Conservation (phyloP, 2,888 invertebrate species). For the Melipona bicolor region DNA sequence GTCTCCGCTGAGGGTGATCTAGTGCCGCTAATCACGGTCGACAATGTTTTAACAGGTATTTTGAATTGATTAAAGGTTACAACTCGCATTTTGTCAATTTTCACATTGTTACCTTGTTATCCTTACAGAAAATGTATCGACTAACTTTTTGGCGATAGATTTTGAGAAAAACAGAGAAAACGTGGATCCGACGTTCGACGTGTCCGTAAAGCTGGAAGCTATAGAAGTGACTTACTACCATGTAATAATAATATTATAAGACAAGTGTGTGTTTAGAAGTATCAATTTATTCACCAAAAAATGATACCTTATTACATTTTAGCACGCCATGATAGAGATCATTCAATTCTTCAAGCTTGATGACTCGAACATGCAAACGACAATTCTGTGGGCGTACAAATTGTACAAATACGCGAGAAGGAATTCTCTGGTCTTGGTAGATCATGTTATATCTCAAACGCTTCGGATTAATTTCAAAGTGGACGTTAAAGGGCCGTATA, state of each 20-base stretch:
- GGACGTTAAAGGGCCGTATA: conserved; percentile 90
- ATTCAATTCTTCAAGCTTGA: conserved; percentile 89
- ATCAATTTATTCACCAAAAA: neutral
- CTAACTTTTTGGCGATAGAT: conserved; percentile 90
- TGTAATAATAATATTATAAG: conserved; percentile 83
- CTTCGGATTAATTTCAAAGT: conserved; percentile 89
- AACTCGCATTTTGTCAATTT: neutral
- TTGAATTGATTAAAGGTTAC: neutral
- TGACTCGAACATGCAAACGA: conserved; percentile 84
- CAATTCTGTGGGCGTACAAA: conserved; percentile 78
- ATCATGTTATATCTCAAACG: conserved; percentile 85
- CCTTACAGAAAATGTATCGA: conserved; percentile 86
- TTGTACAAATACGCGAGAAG: conserved; percentile 79
- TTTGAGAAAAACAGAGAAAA: conserved; percentile 89
- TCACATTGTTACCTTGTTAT: neutral
- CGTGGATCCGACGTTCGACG: conserved; percentile 88
- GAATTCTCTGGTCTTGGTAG: conserved; percentile 83
- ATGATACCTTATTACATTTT: conserved; percentile 72
- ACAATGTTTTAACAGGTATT: conserved; percentile 85
- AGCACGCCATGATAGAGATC: conserved; percentile 90
- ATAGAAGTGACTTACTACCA: conserved; percentile 92
- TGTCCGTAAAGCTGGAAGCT: conserved; percentile 89
- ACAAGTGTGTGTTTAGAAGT: neutral
- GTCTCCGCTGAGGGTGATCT: conserved; percentile 90
- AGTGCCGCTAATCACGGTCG: conserved; percentile 88